These are phyloP conservation scores for Tenrec ecaudatus DNA, from an alignment of 2,113 vertebrate species.

Conservation along the genomic window DNA sequence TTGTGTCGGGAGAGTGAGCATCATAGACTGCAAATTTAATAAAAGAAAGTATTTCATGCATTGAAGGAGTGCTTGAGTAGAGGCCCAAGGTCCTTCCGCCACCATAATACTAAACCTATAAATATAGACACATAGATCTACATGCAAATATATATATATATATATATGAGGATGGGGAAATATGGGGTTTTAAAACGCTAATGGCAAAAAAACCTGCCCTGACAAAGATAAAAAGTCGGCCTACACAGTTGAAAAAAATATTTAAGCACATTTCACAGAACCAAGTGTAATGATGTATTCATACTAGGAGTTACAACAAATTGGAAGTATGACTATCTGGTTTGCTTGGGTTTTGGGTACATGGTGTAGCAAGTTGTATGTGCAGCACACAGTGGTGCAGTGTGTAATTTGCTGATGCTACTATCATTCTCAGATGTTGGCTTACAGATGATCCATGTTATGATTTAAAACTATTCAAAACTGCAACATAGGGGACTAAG, in stretches of 20 bases:
- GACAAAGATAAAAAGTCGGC: conserved; percentile 1
- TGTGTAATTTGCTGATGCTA: background rate
- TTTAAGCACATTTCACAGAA: too few species aligned
- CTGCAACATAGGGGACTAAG: background rate
- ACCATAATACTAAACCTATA: too few species aligned
- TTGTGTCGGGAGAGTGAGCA: too few species aligned
- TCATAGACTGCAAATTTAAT: too few species aligned
- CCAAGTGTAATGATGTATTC: background rate
- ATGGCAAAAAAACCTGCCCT: too few species aligned
- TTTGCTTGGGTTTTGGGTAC: background rate
- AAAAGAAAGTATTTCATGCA: too few species aligned
- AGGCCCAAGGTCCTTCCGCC: too few species aligned
- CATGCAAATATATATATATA: too few species aligned
- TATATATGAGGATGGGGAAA: too few species aligned
- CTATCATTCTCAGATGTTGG: background rate
- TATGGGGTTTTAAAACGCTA: too few species aligned
- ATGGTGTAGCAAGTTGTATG: background rate
- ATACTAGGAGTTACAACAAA: background rate
- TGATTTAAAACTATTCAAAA: background rate
- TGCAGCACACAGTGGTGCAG: background rate
- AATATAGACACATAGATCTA: too few species aligned
- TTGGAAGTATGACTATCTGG: background rate
- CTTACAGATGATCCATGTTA: background rate
- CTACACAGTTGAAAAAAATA: background rate
- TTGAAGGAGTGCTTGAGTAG: too few species aligned